Evolutionary conservation across 2,797 vertebrate species (phyloP).

Genomic region (Mus spretus): DNA sequence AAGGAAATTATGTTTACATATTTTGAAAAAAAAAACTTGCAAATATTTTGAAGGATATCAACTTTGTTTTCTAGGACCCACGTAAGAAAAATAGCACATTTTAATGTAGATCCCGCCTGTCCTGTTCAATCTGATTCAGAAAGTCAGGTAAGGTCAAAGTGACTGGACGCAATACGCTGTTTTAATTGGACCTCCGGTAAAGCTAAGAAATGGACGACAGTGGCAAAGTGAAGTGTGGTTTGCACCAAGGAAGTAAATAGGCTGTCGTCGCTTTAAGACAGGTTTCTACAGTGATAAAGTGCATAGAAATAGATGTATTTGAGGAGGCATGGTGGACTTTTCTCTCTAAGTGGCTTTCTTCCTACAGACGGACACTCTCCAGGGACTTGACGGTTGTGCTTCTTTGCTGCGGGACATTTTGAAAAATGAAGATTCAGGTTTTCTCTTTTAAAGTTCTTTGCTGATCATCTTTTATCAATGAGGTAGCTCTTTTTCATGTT

Average conservation of each 20-base stretch:
- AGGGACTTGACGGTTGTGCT: slow-evolving; percentile 94
- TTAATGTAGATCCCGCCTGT: slow-evolving; percentile 87
- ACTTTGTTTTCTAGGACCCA: slow-evolving; percentile 85
- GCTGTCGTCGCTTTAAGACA: slow-evolving; percentile 6
- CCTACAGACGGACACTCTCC: slow-evolving; percentile 89
- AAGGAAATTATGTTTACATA: slow-evolving; percentile 46
- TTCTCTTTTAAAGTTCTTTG: slow-evolving; percentile 66
- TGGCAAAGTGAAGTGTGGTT: slow-evolving; percentile 56
- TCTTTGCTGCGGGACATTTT: slow-evolving; percentile 93
- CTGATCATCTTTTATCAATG: slow-evolving; percentile 59
- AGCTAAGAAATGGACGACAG: neutral
- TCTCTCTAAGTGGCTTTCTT: slow-evolving; percentile 74
- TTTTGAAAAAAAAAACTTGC: slow-evolving; percentile 24
- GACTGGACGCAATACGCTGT: neutral
- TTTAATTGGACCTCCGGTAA: neutral
- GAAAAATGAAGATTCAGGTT: slow-evolving; percentile 89
- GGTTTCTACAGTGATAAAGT: slow-evolving; percentile 60
- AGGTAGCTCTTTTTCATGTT: slow-evolving; percentile 61
- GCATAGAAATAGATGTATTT: neutral
- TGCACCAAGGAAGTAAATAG: slow-evolving; percentile 3
- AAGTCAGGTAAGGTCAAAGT: slow-evolving; percentile 91
- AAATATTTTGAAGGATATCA: slow-evolving; percentile 50
- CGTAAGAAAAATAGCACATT: slow-evolving; percentile 82
- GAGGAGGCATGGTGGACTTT: neutral
- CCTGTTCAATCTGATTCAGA: slow-evolving; percentile 93